Percentiles rank a stretch among this genome's conserved stretches.
Conservation (phyloP, 2,113 vertebrate species). For the Chaetodon auriga region DNA sequence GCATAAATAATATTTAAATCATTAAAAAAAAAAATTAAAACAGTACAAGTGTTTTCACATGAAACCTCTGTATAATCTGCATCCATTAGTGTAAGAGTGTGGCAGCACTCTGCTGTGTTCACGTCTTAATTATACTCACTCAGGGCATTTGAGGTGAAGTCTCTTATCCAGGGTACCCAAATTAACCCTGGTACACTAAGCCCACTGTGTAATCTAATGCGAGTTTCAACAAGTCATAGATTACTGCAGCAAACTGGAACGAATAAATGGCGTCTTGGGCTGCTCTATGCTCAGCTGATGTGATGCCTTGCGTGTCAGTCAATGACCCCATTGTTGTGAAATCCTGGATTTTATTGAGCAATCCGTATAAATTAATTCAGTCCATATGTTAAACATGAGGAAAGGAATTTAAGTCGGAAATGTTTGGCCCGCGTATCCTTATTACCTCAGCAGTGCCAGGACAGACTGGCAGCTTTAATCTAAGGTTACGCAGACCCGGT, state of each 20-base stretch:
- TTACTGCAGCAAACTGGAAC: constrained; percentile 60
- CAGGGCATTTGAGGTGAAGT: constrained; percentile 54
- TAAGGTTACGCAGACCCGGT: not conserved
- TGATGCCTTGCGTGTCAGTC: constrained; percentile 46
- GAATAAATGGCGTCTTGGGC: constrained; percentile 57
- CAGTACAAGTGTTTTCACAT: not conserved
- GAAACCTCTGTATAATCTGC: constrained; percentile 19
- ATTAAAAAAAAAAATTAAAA: not conserved
- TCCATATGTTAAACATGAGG: constrained; percentile 60
- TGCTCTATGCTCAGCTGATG: constrained; percentile 57
- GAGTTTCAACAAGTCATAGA: constrained; percentile 73
- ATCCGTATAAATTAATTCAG: constrained; percentile 53
- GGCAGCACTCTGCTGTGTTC: constrained; percentile 2
- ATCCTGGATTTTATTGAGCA: constrained; percentile 63
- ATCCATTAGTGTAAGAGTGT: constrained; percentile 41
- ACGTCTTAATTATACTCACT: constrained; percentile 4
- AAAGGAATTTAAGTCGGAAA: constrained; percentile 30
- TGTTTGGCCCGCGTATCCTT: not conserved
- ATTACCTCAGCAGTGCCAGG: constrained; percentile 26
- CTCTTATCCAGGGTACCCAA: constrained; percentile 36
- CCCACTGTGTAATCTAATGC: constrained; percentile 59
- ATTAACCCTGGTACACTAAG: constrained; percentile 62
- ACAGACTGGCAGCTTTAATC: constrained; percentile 23
- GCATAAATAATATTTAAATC: constrained; percentile 2
- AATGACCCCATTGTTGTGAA: constrained; percentile 73